A percentile compares a stretch with the other conserved stretches of the same genome.
Conservation (phyloP, 2,113 vertebrate species). For the Takifugu flavidus region DNA sequence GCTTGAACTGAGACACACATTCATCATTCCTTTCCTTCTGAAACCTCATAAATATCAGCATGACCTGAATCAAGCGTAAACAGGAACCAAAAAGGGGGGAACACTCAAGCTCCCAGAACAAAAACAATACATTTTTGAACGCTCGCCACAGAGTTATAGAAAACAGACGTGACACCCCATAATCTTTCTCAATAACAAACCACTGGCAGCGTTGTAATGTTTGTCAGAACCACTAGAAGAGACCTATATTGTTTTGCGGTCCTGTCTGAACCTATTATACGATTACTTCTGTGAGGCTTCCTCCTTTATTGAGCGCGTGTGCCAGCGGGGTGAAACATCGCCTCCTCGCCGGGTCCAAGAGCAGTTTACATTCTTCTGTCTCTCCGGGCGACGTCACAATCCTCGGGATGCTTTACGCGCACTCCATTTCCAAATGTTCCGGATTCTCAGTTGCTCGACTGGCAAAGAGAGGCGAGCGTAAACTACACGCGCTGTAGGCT, state of each 20-base stretch:
- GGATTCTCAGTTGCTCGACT: conserved; percentile 20
- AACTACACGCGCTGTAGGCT: conserved; percentile 2
- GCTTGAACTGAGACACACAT: background rate
- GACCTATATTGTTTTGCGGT: conserved; percentile 27
- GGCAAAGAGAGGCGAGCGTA: conserved; percentile 18
- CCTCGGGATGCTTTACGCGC: background rate
- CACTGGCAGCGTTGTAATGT: conserved; percentile 14
- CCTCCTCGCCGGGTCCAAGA: conserved; percentile 20
- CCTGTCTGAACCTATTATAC: conserved; percentile 10
- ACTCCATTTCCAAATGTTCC: background rate
- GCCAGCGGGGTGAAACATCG: conserved; percentile 2
- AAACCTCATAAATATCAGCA: conserved; percentile 5
- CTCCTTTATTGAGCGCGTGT: conserved; percentile 16
- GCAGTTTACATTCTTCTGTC: conserved; percentile 29
- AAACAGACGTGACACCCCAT: conserved; percentile 17
- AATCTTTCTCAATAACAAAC: conserved; percentile 1
- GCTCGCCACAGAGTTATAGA: conserved; percentile 11
- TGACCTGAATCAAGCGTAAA: conserved; percentile 3
- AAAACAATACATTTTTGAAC: conserved; percentile 26
- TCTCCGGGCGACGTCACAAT: conserved; percentile 7
- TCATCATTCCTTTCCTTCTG: background rate
- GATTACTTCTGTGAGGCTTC: conserved; percentile 23
- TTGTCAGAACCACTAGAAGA: conserved; percentile 37
- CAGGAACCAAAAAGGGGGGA: conserved; percentile 10
- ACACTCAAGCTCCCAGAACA: conserved; percentile 15